Base-by-base conservation (phyloP, 2,797 vertebrate genomes). In the Neostethus bicornis region DNA sequence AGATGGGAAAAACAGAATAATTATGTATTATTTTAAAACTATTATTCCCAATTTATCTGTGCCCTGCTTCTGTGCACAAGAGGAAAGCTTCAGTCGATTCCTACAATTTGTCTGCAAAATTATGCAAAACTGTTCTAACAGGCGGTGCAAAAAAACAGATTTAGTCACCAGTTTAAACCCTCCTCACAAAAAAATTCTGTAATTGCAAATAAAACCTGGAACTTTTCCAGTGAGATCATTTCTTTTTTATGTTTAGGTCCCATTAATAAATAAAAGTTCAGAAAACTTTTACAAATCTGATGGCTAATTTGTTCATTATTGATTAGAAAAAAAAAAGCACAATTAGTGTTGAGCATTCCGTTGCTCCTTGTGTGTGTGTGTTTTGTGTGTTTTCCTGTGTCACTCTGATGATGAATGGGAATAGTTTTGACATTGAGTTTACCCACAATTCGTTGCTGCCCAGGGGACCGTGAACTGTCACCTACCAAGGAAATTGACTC, bases 401-500 rank as follows among this genome's bases (percentile, higher is more conserved):
- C 65, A 78, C 32, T 42, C 35, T 41, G 68, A 67, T 85, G 79
- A 85, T 84, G 35, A 75, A 83, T 84, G 75, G 58, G 70, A 75
- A 74, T 61, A 59, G 75, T 71, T 85, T 68, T 84, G 82, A 88
- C 83, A 85, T 75, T 54, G 20, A 78, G 66, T 87, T 86, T 87
- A 79, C 70, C 77, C 68, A 81, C 45, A 34, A 77, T 88, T 77
- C 68, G 46, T n/a, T 54, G 59, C 64, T 73, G 81, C 83, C 65
- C 67, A 79, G 46, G 73, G 73, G 71, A 84, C 83, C 85, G 61
- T 86, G 77, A 83, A 86, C 82, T 80, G 73, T 85, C 80, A 80
- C 75, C 68, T 51, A 70, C 50, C 65, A 70, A 67, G 71, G 76
- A 79, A 87, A 85, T 80, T 75, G 69, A 82, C 68, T 83, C 50